phyloP scores from a whole-genome alignment of 1,140 invertebrate genomes.

The Heliconius hewitsoni region DNA sequence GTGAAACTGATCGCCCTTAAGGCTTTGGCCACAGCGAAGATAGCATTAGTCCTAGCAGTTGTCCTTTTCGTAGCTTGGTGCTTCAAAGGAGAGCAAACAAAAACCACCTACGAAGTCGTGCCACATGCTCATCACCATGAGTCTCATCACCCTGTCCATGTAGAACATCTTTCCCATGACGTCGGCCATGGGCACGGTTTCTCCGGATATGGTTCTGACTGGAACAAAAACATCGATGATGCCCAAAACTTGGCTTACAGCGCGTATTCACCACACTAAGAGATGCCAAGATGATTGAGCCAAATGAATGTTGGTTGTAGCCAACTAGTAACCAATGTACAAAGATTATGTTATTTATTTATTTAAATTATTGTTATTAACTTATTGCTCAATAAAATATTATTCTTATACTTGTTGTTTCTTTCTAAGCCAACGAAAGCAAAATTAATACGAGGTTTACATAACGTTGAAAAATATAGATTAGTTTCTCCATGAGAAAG shows the following conservation, averaged over 20 bases:
- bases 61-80: constrained; percentile 74
- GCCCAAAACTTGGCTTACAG: constrained; percentile 72
- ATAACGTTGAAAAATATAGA: background rate
- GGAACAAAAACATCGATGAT: constrained; percentile 76
- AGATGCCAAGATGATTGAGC: constrained; percentile 50
- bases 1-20: constrained; percentile 75
- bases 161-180: constrained; percentile 66
- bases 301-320: constrained; percentile 42
- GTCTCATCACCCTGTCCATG: constrained; percentile 63
- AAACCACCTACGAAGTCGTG: constrained; percentile 75
- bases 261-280: constrained; percentile 62
- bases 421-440: constrained; percentile 11
- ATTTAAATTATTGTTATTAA: constrained; percentile 75
- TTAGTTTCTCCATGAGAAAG: constrained; percentile 27
- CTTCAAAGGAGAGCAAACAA: constrained; percentile 70
- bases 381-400: constrained; percentile 55
- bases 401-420: constrained; percentile 34
- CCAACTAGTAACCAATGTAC: constrained; percentile 62
- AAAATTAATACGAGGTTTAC: background rate
- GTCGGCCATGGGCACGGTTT: constrained; percentile 57
- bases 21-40: constrained; percentile 72
- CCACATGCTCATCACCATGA: constrained; percentile 72
- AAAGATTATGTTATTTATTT: constrained; percentile 70
- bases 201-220: constrained; percentile 69
- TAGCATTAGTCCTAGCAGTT: constrained; percentile 68